Percentiles rank a stretch among this genome's conserved stretches.
Conservation (phyloP, 1,140 invertebrate genomes). For the Argopecten irradians region DNA sequence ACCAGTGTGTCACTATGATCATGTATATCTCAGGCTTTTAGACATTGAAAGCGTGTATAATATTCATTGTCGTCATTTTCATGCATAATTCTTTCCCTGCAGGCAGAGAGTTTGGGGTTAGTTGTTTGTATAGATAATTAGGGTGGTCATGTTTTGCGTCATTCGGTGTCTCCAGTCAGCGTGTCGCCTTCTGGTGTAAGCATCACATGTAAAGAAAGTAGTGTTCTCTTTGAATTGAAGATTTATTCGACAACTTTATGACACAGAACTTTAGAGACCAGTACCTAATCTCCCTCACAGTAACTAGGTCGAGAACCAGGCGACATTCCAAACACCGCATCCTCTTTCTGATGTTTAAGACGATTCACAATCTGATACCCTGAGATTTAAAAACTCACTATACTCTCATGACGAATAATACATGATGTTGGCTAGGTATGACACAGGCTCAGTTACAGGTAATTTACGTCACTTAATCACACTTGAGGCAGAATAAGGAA, state of each 20-base stretch:
- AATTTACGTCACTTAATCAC: not conserved
- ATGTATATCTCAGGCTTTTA: too few species aligned
- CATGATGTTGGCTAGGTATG: not conserved
- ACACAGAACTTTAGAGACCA: too few species aligned
- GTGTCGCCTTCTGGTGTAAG: not conserved
- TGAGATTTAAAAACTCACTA: not conserved
- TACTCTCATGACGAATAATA: not conserved
- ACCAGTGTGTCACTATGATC: too few species aligned
- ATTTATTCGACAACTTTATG: too few species aligned
- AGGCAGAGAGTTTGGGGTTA: not conserved
- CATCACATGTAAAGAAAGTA: not conserved
- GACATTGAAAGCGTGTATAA: not conserved
- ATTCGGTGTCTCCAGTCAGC: not conserved
- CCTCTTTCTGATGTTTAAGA: not conserved
- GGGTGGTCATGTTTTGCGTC: not conserved
- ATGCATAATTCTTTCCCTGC: not conserved
- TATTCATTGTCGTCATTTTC: not conserved
- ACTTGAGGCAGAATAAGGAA: not conserved
- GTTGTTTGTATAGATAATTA: not conserved
- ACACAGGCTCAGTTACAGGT: not conserved
- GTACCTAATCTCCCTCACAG: not conserved
- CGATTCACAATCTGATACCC: not conserved
- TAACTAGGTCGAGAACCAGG: not conserved
- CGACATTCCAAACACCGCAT: not conserved
- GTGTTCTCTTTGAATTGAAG: too few species aligned